A percentile compares a stretch with the other conserved stretches of the same genome.
Conservation (phyloP, 2,888 invertebrate species). For the Metacarcinus magister region DNA sequence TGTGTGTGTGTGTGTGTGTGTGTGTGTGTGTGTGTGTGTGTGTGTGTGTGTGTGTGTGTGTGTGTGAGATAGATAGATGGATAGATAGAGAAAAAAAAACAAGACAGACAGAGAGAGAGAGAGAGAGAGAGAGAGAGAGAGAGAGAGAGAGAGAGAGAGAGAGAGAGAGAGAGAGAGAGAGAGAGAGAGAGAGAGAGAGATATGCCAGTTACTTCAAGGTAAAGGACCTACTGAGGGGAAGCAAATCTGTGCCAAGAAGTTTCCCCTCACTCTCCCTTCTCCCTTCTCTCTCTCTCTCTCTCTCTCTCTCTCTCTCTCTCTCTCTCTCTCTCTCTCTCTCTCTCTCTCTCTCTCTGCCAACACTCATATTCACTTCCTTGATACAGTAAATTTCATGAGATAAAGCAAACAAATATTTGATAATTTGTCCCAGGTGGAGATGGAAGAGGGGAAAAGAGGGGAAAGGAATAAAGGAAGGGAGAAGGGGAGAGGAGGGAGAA, state of each 20-base stretch:
- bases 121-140: slow-evolving; percentile 37
- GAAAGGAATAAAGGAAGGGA: too few relatives aligned
- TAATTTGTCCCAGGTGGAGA: background rate
- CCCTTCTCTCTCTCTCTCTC: slow-evolving; percentile 57
- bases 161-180: slow-evolving; percentile 53
- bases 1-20: too few relatives aligned
- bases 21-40: too few relatives aligned
- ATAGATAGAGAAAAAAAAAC: too few relatives aligned
- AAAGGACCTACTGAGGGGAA: background rate
- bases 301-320: slow-evolving; percentile 60
- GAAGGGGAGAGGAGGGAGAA: too few relatives aligned
- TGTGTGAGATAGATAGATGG: too few relatives aligned
- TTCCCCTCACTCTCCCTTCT: slow-evolving; percentile 50
- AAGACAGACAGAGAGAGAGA: too few relatives aligned
- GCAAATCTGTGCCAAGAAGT: background rate
- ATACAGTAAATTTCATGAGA: background rate
- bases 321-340: slow-evolving; percentile 26
- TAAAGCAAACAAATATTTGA: background rate
- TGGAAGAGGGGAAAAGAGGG: background rate
- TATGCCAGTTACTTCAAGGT: background rate
- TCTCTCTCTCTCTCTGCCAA: background rate
- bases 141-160: slow-evolving; percentile 39
- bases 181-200: slow-evolving; percentile 54
- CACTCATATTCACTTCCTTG: background rate
- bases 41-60: background rate